Percentiles rank a stretch among this genome's conserved stretches.
Conservation (phyloP, 2,113 vertebrate species). For the Oncorhynchus kisutch region DNA sequence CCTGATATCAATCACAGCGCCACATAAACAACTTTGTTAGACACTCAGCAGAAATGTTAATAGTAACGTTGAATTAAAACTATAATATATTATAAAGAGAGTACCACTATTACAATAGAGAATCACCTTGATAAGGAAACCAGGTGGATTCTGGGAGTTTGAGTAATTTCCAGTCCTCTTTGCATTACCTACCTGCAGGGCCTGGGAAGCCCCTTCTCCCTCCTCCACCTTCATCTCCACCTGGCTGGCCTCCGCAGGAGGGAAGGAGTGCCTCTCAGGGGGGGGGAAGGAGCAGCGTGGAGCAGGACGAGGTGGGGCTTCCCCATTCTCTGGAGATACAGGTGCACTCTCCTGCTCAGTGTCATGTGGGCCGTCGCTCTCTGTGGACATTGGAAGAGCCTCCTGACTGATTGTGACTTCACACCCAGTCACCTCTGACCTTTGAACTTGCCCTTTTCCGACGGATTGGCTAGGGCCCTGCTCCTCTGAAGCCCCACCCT, state of each 20-base stretch:
- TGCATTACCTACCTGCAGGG: not conserved
- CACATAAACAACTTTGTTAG: not conserved
- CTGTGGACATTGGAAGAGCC: conserved; percentile 20
- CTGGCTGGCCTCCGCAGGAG: not conserved
- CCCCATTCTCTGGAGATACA: conserved; percentile 15
- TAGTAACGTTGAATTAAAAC: not conserved
- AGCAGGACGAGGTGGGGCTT: conserved; percentile 48
- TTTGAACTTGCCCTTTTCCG: conserved; percentile 19
- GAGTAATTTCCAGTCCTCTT: conserved; percentile 29
- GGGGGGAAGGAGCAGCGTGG: conserved; percentile 53
- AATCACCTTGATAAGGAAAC: conserved; percentile 64
- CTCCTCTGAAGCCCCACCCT: conserved; percentile 7
- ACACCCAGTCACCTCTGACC: conserved; percentile 17
- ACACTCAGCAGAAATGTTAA: not conserved
- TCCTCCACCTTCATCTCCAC: conserved; percentile 3
- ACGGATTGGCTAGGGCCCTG: not conserved
- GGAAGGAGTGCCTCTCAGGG: not conserved
- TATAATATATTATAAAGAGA: not conserved
- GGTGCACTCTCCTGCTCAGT: conserved; percentile 15
- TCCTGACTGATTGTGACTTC: conserved; percentile 24
- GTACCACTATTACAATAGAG: not conserved
- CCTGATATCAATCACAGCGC: conserved; percentile 45
- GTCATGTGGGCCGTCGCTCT: not conserved
- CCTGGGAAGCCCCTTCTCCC: conserved; percentile 1
- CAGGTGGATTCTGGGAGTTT: conserved; percentile 42